Base-by-base conservation (phyloP, 2,797 vertebrate genomes). In the Rhabdomys pumilio region DNA sequence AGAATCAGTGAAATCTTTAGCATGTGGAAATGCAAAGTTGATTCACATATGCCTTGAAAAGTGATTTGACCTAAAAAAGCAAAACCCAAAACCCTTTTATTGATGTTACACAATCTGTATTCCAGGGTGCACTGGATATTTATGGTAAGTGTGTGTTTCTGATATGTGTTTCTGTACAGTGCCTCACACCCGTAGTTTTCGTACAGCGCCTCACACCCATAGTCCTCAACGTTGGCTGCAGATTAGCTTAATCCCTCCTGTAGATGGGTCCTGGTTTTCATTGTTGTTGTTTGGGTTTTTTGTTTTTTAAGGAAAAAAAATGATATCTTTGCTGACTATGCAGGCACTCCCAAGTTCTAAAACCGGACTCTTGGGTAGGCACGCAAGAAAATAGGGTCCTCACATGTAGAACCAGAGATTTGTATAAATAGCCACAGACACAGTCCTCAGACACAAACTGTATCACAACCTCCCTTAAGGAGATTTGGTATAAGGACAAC, bases 11-110 rank as follows among this genome's bases (percentile, higher is more conserved):
- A 87, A 82, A 76, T 94, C 31, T 75, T 90, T 75, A 57, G 47
- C 44, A 72, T 59, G 47, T 55, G 79, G 90, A 95, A 92, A 96
- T 89, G 59, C 72, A 91, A 19, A 24, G 53, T 85, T 91, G 61
- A 82, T 93, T 93, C 94, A 29, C 53, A 89, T 89, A 93, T 93
- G 92, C 22, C 92, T 96, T 92, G 96, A 95, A 95, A 96, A 95
- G 89, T 2, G 41, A 96, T 91, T 97, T 89, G 75, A 94, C 88
- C 79, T 91, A 89, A 83, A 95, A 22, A 47, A 76, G 26, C 12
- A 75, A 75, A 44, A 26, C 11, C 6, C 34, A 24, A 75, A 75
- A 44, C 22, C 22, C 80, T 95, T 92, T 90, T 93, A 92, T 47
- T 94, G 80, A 89, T 93, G 79, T 92, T 93, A 95, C 38, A 20